Percentiles rank a stretch among this genome's conserved stretches.
These are phyloP conservation scores for Wasmannia auropunctata DNA, from an alignment of 1,140 invertebrate species.

Conservation along the genomic window DNA sequence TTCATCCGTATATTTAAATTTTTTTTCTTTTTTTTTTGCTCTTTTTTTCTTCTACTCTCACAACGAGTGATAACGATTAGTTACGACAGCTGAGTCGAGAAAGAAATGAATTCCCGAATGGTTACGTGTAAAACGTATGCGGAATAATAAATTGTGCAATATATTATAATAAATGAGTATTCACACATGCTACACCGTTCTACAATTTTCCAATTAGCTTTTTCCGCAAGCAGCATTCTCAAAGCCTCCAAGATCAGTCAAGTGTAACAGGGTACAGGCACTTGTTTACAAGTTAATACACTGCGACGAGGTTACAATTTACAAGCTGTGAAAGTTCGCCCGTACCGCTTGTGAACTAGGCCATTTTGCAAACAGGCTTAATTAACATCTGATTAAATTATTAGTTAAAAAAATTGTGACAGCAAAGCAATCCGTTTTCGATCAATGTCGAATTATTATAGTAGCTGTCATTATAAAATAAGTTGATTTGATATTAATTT, in stretches of 20 bases:
- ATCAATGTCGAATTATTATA: not conserved
- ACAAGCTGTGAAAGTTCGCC: conserved; percentile 29
- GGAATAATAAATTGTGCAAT: conserved; percentile 25
- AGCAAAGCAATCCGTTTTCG: not conserved
- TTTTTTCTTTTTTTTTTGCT: not conserved
- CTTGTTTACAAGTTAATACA: conserved; percentile 32
- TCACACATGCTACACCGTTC: not conserved
- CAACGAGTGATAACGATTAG: not conserved
- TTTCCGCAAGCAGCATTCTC: conserved; percentile 5
- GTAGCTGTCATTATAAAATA: not conserved
- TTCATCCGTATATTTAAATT: not conserved
- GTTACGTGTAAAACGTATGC: not conserved
- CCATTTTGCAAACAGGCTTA: not conserved
- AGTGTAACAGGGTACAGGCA: conserved; percentile 26
- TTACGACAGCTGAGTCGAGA: not conserved
- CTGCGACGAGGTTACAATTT: not conserved
- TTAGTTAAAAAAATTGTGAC: not conserved
- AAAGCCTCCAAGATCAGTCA: conserved; percentile 25
- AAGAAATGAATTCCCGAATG: conserved; percentile 15
- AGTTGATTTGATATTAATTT: not conserved
- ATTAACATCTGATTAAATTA: conserved; percentile 4
- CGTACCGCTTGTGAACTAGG: not conserved
- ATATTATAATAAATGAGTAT: not conserved
- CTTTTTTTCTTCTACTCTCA: not conserved
- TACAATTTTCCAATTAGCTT: not conserved